phyloP scores from a whole-genome alignment of 2,888 invertebrate genomes.

The Desoria tigrina region DNA sequence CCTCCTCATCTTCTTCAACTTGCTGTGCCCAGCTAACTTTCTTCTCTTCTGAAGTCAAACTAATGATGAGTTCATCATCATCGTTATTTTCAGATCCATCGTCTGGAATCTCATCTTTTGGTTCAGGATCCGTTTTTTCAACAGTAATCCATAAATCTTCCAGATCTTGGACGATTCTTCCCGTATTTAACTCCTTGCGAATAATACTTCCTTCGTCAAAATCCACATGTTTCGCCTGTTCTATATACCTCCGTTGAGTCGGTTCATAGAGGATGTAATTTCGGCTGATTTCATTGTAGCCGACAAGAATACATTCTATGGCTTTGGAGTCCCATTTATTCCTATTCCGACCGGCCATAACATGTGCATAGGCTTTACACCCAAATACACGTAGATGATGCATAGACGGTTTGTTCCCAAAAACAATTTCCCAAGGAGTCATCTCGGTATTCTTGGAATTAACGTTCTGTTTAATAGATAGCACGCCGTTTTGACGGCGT shows the following conservation, averaged over 20 bases:
- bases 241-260: conserved; percentile 36
- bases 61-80: too few species aligned
- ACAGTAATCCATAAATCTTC: too few species aligned
- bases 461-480: conserved; percentile 55
- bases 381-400: conserved; percentile 52
- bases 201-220: conserved; percentile 40
- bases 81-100: too few species aligned
- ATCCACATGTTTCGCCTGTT: conserved; percentile 48
- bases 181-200: too few species aligned
- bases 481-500: conserved; percentile 55
- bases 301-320: conserved; percentile 32
- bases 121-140: too few species aligned
- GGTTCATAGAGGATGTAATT: conserved; percentile 52
- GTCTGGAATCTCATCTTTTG: too few species aligned
- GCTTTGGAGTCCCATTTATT: conserved; percentile 29
- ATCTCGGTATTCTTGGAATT: conserved; percentile 24
- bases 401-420: conserved; percentile 47
- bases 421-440: conserved; percentile 52
- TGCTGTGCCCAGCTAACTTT: too few species aligned
- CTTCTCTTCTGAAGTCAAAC: too few species aligned
- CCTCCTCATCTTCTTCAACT: too few species aligned
- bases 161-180: too few species aligned
- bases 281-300: conserved; percentile 48
- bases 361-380: conserved; percentile 32
- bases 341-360: conserved; percentile 2